Base-by-base conservation (phyloP, 2,113 vertebrate genomes). In the Halichoerus grypus region DNA sequence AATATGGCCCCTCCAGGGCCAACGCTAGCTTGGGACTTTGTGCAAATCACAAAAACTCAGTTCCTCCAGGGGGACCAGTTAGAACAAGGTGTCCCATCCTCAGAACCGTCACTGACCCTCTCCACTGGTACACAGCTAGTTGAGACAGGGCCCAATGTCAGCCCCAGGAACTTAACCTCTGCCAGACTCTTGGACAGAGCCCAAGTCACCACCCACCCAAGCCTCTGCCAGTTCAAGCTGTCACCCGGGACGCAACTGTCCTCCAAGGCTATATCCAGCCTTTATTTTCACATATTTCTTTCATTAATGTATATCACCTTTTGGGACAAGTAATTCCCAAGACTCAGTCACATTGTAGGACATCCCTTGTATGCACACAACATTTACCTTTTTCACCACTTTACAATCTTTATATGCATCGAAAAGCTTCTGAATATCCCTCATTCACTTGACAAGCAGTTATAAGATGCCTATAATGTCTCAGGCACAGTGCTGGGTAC, bases 101-200 rank as follows among this genome's bases (percentile, higher is more conserved):
- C 53, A 42, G 36, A 24, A 74, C 24, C 72, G 12, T 19, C 69
- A 28, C 31, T 51, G n/a, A 3, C 42, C 10, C n/a, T n/a, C 33
- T 26, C 53, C 5, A 0, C 0, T 8, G 4, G 4, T n/a, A 1
- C 4, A 36, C 9, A 53, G 61, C 74, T 33, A 7, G 16, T 2
- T 22, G 77, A 36, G 46, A 51, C 26, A 81, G 49, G 3, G 10
- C 72, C 19, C 1, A 46, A 24, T 0, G 7, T 55, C 74, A 86
- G 7, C 61, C 24, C 12, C 46, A 57, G 10, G 51, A 8, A n/a
- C 57, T 46, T 49, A 13, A 22, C 61, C 2, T 65, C n/a, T 53
- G 53, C 19, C 57, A 12, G 42, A 36, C 26, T 90, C 19, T 12
- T 53, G 1, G n/a, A 26, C 16, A 26, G 33, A n/a, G 7, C 28